Evolutionary conservation across 2,113 vertebrate genomes (phyloP), one percentile per base, ranked within the genome.

Genomic region (Pyxicephalus adspersus): DNA sequence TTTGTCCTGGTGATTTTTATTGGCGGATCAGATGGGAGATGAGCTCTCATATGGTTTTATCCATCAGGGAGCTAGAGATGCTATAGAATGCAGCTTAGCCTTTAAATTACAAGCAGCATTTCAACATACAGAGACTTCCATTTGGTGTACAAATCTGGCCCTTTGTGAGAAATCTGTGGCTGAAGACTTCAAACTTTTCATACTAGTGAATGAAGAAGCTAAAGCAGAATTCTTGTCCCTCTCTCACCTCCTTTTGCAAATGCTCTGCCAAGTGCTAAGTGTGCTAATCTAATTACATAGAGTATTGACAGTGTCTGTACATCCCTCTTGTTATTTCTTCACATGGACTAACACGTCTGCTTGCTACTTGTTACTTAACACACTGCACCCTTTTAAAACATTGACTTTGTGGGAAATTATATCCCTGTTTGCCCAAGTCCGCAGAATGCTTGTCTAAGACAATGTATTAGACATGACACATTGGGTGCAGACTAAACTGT

Each of bases 1-100:
- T 94, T 96, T 96, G 94, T 95, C 88, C 63, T 7, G 85, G 88
- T 85, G 89, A 88, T 92, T 95, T 95, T 96, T 95, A 96, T 95
- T 93, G 94, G 92, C 84, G 90, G 94, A 93, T 92, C 89, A 93
- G 92, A 91, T 94, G 92, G 95, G 94, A 96, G 96, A 91, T 90
- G 89, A 86, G 91, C n/a, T 57, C 68, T 34, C 23, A 61, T 71
- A 64, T 74, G 51, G 79, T 19, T n/a, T 75, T 65, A 82, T 66
- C 52, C 80, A 34, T 34, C 28, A 74, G 60, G 60, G 60, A 74
- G 38, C 28, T 18, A 52, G 19, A 73, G 71, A 75, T 82, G 70
- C 67, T 73, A 73, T 60, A 81, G 79, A 54, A 73, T 73, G 28
- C 67, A 38, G 60, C 68, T 73, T 81, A 73, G 54, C 67, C n/a